Evolutionary conservation across 1,140 invertebrate species (phyloP).

Genomic region (Aphaenogaster ashmeadi): DNA sequence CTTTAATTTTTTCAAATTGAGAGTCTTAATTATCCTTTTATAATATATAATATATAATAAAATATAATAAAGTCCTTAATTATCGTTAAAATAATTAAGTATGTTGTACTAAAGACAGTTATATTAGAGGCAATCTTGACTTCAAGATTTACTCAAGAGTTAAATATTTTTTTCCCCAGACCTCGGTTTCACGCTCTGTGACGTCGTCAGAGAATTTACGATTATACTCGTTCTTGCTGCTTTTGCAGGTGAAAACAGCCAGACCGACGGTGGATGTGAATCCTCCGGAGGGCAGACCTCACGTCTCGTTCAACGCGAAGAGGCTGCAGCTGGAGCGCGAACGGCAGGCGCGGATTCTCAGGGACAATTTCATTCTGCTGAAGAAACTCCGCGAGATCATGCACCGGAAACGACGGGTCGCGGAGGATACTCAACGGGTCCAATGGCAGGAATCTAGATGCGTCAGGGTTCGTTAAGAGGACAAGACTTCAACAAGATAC

Average conservation of each 20-base stretch:
- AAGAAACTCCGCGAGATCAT: constrained; percentile 83
- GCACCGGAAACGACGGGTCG: constrained; percentile 77
- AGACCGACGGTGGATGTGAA: constrained; percentile 82
- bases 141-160: neutral
- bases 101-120: neutral
- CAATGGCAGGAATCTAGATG: constrained; percentile 79
- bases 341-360: constrained; percentile 81
- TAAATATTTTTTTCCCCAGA: neutral
- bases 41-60: too few relatives aligned
- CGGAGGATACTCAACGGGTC: constrained; percentile 70
- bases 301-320: constrained; percentile 82
- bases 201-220: neutral
- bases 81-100: too few relatives aligned
- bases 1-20: too few relatives aligned
- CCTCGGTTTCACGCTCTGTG: neutral
- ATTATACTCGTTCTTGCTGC: neutral
- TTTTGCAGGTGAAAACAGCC: constrained; percentile 79
- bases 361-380: constrained; percentile 84
- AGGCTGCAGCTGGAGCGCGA: constrained; percentile 83
- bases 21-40: too few relatives aligned
- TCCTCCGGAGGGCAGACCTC: constrained; percentile 80
- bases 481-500: neutral
- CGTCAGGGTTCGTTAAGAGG: constrained; percentile 77
- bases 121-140: neutral
- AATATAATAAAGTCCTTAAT: too few relatives aligned